Base-by-base conservation (phyloP, 2,888 invertebrate species). In the Cataglyphis albicans region DNA sequence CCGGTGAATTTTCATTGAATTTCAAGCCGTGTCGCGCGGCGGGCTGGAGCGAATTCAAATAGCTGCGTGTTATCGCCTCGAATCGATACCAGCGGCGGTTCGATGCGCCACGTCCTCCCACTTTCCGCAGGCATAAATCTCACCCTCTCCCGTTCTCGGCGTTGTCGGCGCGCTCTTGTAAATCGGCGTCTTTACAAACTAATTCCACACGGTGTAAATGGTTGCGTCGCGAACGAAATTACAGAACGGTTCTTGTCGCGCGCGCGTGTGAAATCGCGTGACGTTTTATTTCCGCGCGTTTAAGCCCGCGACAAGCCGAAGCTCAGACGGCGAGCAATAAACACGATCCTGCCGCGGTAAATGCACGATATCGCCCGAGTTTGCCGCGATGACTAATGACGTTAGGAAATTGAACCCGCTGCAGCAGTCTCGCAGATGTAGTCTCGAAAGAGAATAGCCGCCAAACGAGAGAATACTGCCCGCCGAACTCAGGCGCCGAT, bases 1-100 rank as follows among this genome's bases (percentile, higher is more conserved):
- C 10, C 44, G 67, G 68, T 32, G 68, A 61, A 61, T 86, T 80
- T 73, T 73, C 87, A 81, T 87, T 68, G 87, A 85, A 83, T 85
- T 73, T 21, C 82, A 72, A 83, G 70, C 59, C 81, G 38, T 48
- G 61, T 84, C 84, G 65, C 81, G 64, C 74, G 57, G 61, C 74
- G 52, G 48, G 32, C 67, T 15, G 70, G 55, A 70, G 70, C 70
- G 72, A 80, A 80, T 80, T 70, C 78, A 70, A 80, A 80, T 80
- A 80, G 78, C 70, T 70, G 59, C 78, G 25, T 80, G 78, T 80
- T 80, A 80, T 80, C 78, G 70, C 25, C 70, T 59, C 70, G 70
- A 80, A 80, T 80, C 78, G 72, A 80, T 80, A 78, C 35, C 44
- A 12, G 18, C 70, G 70, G 44, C 32, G 41, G 44, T 70, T 80